phyloP scores from a whole-genome alignment of 2,113 vertebrate species.

The Daubentonia madagascariensis region DNA sequence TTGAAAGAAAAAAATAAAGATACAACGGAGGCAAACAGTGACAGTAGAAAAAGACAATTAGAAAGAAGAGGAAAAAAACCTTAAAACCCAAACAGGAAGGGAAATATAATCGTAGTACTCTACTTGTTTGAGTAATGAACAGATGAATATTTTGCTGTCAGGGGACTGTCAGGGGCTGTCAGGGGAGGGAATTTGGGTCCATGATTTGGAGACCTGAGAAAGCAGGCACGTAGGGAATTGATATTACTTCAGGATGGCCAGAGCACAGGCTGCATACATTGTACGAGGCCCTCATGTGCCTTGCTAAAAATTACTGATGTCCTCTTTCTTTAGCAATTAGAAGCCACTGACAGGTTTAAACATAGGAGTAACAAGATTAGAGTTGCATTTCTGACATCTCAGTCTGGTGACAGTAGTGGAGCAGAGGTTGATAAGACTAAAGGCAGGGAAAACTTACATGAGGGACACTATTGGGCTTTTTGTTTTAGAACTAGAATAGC shows the following conservation, averaged over 20 bases:
- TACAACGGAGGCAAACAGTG: background rate
- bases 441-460: background rate
- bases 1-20: background rate
- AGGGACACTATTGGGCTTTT: background rate
- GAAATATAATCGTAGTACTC: background rate
- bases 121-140: background rate
- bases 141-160: background rate
- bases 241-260: background rate
- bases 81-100: background rate
- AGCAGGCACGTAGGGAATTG: background rate
- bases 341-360: background rate
- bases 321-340: background rate
- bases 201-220: background rate
- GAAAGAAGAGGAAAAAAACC: background rate
- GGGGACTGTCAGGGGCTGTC: no score
- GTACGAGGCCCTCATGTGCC: background rate
- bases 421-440: background rate
- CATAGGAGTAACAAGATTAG: background rate
- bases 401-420: background rate
- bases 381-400: background rate
- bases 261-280: background rate
- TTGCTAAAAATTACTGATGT: background rate
- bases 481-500: background rate
- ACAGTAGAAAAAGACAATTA: background rate
- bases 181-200: background rate